These are phyloP conservation scores for Buathra laborator DNA, from an alignment of 2,888 invertebrate genomes.

Conservation along the genomic window DNA sequence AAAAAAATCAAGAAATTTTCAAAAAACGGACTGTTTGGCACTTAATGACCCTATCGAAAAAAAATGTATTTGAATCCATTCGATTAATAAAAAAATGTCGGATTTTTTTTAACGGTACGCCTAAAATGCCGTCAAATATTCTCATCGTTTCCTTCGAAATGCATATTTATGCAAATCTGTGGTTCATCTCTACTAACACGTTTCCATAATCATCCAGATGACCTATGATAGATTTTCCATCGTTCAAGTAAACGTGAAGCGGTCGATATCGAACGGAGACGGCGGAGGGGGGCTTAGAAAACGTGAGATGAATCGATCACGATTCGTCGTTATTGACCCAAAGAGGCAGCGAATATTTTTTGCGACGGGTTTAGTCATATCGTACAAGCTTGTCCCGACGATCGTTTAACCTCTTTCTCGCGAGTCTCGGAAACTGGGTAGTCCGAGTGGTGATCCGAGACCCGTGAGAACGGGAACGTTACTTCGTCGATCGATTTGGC, in stretches of 20 bases:
- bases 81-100: too few species aligned
- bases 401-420: constrained; percentile 61
- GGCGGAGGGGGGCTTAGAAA: neutral
- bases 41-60: neutral
- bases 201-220: neutral
- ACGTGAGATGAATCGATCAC: constrained; percentile 13
- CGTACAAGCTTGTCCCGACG: constrained; percentile 33
- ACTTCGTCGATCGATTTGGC: constrained; percentile 52
- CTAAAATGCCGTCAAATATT: neutral
- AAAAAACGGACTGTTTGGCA: neutral
- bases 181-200: neutral
- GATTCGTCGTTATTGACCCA: constrained; percentile 28
- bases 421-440: constrained; percentile 27
- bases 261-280: neutral
- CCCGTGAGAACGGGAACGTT: constrained; percentile 62
- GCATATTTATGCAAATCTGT: neutral
- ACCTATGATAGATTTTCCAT: constrained; percentile 7
- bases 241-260: neutral
- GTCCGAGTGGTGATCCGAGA: constrained; percentile 27
- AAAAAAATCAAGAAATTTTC: neutral
- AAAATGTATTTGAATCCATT: too few species aligned
- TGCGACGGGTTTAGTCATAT: constrained; percentile 32
- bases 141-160: neutral
- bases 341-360: constrained; percentile 48
- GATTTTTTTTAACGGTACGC: neutral